Evolutionary conservation across 2,888 invertebrate species (phyloP).

Genomic region (Liodrosophila aerea): DNA sequence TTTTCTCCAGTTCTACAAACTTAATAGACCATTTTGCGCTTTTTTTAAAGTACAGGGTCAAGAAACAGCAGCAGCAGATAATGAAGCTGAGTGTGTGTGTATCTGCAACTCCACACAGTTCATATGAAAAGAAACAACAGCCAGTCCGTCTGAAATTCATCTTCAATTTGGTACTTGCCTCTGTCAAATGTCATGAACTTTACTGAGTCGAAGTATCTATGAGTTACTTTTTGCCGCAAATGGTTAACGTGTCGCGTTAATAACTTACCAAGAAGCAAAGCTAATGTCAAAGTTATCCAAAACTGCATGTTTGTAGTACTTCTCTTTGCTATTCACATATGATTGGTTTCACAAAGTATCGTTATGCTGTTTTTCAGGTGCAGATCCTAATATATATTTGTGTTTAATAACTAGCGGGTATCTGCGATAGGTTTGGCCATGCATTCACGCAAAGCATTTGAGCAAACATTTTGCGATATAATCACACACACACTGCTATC

Average conservation of each 20-base stretch:
- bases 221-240: conserved; percentile 54
- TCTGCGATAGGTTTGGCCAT: conserved; percentile 59
- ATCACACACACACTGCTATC: conserved; percentile 16
- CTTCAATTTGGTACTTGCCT: conserved; percentile 45
- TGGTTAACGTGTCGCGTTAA: conserved; percentile 34
- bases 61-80: conserved; percentile 46
- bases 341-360: conserved; percentile 37
- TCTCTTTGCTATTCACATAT: conserved; percentile 6
- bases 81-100: conserved; percentile 45
- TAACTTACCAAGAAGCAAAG: conserved; percentile 72
- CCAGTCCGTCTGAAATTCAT: conserved; percentile 51
- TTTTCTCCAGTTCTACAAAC: no score
- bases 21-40: no score
- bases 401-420: conserved; percentile 58
- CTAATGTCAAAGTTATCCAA: conserved; percentile 77
- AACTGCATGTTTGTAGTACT: conserved; percentile 59
- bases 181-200: conserved; percentile 59
- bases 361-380: conserved; percentile 45
- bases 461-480: conserved; percentile 33
- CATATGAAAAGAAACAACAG: conserved; percentile 58
- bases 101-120: conserved; percentile 43
- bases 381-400: conserved; percentile 41
- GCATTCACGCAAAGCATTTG: conserved; percentile 38
- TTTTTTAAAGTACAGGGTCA: no score
- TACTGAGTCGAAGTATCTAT: conserved; percentile 49